Conservation (phyloP, 1,140 invertebrate species). For the Sitodiplosis mosellana region DNA sequence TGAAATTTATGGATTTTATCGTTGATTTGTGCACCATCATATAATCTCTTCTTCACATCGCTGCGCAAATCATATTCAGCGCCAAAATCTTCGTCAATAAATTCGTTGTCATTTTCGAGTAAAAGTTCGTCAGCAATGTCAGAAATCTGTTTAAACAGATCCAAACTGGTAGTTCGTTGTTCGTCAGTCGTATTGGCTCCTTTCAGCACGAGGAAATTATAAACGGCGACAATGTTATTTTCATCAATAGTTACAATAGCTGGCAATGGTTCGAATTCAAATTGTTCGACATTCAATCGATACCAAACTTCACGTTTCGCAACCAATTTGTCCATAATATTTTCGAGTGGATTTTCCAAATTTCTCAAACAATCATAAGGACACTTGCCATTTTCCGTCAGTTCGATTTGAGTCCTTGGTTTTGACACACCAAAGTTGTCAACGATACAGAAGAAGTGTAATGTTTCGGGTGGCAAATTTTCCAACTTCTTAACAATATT, state of each 20-base stretch:
- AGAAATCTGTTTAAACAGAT: not conserved
- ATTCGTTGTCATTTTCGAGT: not conserved
- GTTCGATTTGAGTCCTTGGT: constrained; percentile 7
- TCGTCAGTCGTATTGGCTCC: not conserved
- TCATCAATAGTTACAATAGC: too few species aligned
- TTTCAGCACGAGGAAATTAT: not conserved
- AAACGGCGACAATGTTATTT: too few species aligned
- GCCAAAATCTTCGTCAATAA: not conserved
- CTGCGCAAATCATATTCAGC: too few species aligned
- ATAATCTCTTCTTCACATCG: too few species aligned
- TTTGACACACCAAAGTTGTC: constrained; percentile 11
- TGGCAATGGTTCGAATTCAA: too few species aligned
- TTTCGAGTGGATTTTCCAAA: too few species aligned
- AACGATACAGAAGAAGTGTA: constrained; percentile 20
- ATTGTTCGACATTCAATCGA: too few species aligned
- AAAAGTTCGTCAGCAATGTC: not conserved
- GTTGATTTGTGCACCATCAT: too few species aligned
- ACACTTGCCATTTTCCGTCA: constrained; percentile 8
- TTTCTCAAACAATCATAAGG: not conserved
- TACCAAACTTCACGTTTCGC: too few species aligned
- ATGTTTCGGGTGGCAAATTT: constrained; percentile 13
- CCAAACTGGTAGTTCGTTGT: not conserved
- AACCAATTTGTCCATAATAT: too few species aligned
- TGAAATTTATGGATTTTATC: too few species aligned
- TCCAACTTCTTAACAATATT: constrained; percentile 6